Conservation (phyloP, 2,888 invertebrate genomes). For the Keiferia lycopersicella region DNA sequence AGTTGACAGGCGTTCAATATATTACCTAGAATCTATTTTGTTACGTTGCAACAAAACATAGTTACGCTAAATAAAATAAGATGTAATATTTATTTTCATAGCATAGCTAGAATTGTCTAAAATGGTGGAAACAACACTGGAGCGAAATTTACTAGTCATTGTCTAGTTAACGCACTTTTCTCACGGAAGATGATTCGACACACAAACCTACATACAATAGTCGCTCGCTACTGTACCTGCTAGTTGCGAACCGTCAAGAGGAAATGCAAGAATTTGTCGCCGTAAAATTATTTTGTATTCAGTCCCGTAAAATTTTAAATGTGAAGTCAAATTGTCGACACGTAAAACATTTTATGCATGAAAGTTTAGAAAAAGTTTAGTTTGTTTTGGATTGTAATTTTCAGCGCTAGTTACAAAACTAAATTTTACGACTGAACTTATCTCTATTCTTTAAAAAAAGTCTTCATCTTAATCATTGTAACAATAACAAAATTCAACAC, state of each 20-base stretch:
- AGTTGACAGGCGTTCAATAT: background rate
- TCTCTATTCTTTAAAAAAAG: too few relatives aligned
- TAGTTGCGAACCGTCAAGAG: conserved; percentile 23
- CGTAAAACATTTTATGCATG: too few relatives aligned
- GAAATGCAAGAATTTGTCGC: conserved; percentile 22
- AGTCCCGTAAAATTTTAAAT: too few relatives aligned
- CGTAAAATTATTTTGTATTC: background rate
- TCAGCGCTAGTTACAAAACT: too few relatives aligned
- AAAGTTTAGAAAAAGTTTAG: too few relatives aligned
- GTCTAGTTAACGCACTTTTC: conserved; percentile 48
- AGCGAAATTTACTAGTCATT: conserved; percentile 41
- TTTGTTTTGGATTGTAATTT: too few relatives aligned
- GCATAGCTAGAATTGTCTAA: conserved; percentile 4
- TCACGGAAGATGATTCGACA: conserved; percentile 68
- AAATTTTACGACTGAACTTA: too few relatives aligned
- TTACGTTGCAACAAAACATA: background rate
- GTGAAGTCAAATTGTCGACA: too few relatives aligned
- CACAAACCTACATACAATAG: conserved; percentile 51
- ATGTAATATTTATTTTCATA: conserved; percentile 21
- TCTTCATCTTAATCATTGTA: too few relatives aligned
- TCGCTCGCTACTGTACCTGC: conserved; percentile 36
- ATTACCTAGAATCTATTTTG: background rate
- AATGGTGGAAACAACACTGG: conserved; percentile 7
- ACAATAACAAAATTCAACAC: background rate
- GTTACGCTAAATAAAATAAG: background rate